phyloP scores from a whole-genome alignment of 2,888 invertebrate genomes.

The Masnerella sp. region DNA sequence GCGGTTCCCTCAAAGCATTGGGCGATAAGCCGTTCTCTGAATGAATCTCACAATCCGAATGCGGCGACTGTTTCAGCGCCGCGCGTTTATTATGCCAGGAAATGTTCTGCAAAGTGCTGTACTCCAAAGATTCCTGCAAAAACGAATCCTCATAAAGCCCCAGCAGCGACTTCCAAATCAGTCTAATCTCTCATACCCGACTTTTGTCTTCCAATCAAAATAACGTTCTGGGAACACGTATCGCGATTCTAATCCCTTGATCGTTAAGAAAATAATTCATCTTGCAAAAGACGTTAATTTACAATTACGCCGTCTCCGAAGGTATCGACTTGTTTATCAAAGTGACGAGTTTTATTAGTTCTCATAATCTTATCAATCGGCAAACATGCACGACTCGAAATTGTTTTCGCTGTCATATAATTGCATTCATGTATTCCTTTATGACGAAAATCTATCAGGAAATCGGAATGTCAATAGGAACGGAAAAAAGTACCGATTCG shows the following conservation, averaged over 20 bases:
- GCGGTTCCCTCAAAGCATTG: conserved; percentile 58
- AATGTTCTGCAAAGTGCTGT: conserved; percentile 68
- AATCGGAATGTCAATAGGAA: not conserved
- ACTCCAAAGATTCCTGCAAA: conserved; percentile 69
- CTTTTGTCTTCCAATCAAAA: not conserved
- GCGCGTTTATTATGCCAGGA: conserved; percentile 74
- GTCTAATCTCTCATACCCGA: not conserved
- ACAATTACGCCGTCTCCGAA: conserved; percentile 4
- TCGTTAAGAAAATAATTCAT: no score
- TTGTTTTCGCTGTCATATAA: conserved; percentile 34
- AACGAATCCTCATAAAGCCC: not conserved
- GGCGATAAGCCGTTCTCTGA: conserved; percentile 65
- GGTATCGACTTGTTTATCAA: conserved; percentile 44
- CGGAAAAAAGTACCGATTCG: not conserved
- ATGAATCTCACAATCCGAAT: conserved; percentile 56
- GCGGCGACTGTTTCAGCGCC: conserved; percentile 66
- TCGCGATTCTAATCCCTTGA: no score
- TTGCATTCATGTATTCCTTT: conserved; percentile 19
- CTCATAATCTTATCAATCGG: conserved; percentile 49
- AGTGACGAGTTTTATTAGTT: conserved; percentile 45
- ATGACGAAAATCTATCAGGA: not conserved
- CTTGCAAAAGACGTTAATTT: conserved; percentile 41
- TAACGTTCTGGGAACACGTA: no score
- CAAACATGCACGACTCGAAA: conserved; percentile 43
- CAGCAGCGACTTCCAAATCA: no score